A percentile compares a stretch with the other conserved stretches of the same genome.
These are phyloP conservation scores for Myotis myotis DNA, from an alignment of 2,797 vertebrate genomes.

Conservation along the genomic window DNA sequence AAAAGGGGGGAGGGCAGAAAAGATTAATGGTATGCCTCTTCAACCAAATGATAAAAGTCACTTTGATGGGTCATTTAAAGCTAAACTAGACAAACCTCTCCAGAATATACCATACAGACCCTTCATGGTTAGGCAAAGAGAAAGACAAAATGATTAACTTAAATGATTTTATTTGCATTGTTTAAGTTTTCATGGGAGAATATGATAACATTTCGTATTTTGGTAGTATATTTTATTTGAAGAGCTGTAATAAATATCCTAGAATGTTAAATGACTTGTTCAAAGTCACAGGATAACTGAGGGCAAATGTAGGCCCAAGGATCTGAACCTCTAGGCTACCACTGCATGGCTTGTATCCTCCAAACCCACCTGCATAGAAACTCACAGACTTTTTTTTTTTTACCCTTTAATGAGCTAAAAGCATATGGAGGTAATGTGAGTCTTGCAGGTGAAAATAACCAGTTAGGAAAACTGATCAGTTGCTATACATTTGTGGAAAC, in stretches of 20 bases:
- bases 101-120: constrained; percentile 11
- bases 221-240: neutral
- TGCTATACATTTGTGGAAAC: neutral
- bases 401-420: neutral
- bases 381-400: neutral
- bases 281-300: neutral
- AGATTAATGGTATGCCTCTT: constrained; percentile 70
- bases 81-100: constrained; percentile 57
- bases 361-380: neutral
- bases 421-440: neutral
- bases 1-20: constrained; percentile 34
- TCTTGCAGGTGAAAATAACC: neutral
- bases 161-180: neutral
- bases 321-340: neutral
- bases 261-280: neutral
- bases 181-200: neutral
- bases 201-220: neutral
- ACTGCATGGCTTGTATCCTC: neutral
- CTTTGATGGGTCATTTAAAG: constrained; percentile 69
- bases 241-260: neutral
- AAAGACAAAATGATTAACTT: neutral
- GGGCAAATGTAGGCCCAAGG: fast-evolving
- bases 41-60: constrained; percentile 65
- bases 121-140: neutral
- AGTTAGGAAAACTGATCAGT: neutral